Base-by-base conservation (phyloP, 2,797 vertebrate genomes). In the Sarcoramphus papa region DNA sequence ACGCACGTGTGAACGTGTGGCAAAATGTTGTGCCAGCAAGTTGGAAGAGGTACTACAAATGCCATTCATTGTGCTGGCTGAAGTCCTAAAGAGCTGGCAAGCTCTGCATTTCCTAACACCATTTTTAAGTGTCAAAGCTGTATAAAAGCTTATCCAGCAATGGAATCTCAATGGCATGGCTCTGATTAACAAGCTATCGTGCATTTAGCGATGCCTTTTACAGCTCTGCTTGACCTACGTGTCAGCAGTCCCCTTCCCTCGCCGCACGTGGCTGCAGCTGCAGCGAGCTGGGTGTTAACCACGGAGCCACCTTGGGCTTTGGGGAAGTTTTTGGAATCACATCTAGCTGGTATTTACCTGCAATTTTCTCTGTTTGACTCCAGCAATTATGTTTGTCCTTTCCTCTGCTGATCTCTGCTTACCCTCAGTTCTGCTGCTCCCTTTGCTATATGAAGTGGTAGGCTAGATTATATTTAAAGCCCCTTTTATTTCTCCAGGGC, bases 401-500 rank as follows among this genome's bases (percentile, higher is more conserved):
- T 90, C 76, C 73, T 76, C 63, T n/a, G 59, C 83, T 79, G 51
- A 63, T 93, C 92, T 82, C 93, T 59, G 85, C 95, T 76, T 17
- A 35, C 40, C 56, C 77, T 90, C 51, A 0, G 1, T 70, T 64
- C 84, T 90, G 54, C 78, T 75, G 76, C 68, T 90, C 86, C 84
- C 84, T 31, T 77, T 69, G 84, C 89, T 91, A 7, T 53, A 7
- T 65, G 67, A 81, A 86, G 87, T 73, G 73, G 23, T 72, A 76
- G 82, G 56, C 51, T 47, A 90, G 91, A 75, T 94, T 91, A 94
- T 95, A 84, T 74, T 92, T 85, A 97, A 96, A 96, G 62, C 91
- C 57, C 65, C 89, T 91, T 68, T 97, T 93, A 96, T 97, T 97
- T 97, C 96, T 96, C 92, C 76, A 92, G 94, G 93, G 93, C 64